Conservation (phyloP, 92 coral and sea anemone genomes). For the Zoanthus sociatus region DNA sequence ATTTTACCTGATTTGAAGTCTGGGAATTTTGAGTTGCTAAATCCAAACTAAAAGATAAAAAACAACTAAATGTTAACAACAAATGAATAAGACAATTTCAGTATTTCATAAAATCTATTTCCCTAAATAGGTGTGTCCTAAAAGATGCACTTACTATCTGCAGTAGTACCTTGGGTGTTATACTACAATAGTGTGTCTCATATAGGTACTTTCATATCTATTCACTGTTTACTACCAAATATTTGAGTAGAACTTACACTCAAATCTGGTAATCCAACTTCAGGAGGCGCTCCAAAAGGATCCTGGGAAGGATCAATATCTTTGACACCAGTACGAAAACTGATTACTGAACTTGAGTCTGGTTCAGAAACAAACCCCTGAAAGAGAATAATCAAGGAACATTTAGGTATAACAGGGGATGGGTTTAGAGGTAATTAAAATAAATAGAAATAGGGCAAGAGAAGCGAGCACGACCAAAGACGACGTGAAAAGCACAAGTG, state of each 20-base stretch:
- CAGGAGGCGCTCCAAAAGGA: slow-evolving; percentile 78
- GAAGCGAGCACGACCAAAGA: too few species aligned
- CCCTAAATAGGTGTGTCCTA: too few species aligned
- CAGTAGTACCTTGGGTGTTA: too few species aligned
- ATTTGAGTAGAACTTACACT: slow-evolving; percentile 63
- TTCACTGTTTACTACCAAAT: too few species aligned
- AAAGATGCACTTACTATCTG: too few species aligned
- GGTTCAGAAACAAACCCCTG: slow-evolving; percentile 92
- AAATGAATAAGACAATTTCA: not conserved
- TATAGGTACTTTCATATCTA: too few species aligned
- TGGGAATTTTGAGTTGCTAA: slow-evolving; percentile 30
- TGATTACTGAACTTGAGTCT: slow-evolving; percentile 62
- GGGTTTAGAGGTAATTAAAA: not conserved
- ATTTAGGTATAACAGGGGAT: not conserved
- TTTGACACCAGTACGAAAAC: slow-evolving; percentile 63
- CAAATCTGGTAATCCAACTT: slow-evolving; percentile 79
- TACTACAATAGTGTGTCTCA: too few species aligned
- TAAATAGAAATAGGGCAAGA: too few species aligned
- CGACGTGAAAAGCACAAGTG: too few species aligned
- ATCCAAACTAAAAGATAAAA: slow-evolving; percentile 24
- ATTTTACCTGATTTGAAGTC: slow-evolving; percentile 42
- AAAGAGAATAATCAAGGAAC: not conserved
- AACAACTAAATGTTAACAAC: not conserved
- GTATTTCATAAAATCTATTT: not conserved
- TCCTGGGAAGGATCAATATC: slow-evolving; percentile 67